phyloP scores from a whole-genome alignment of 2,797 vertebrate genomes.

The Podargus strigoides region DNA sequence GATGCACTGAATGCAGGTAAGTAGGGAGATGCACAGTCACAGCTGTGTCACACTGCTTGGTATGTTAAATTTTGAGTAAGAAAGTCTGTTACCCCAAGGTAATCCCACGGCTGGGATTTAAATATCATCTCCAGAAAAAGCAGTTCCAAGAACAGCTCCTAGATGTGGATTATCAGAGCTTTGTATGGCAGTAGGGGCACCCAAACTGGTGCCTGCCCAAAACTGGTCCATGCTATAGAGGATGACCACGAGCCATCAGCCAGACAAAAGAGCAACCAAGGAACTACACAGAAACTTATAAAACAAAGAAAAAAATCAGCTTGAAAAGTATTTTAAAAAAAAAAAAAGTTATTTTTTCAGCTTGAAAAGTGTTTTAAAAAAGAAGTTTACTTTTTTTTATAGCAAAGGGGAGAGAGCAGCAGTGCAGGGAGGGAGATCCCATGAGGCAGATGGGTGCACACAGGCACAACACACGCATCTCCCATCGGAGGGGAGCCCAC shows the following conservation, averaged over 20 bases:
- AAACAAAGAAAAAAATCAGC: not conserved
- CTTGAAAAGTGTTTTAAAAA: not conserved
- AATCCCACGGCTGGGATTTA: not conserved
- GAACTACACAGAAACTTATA: not conserved
- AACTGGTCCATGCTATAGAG: not conserved
- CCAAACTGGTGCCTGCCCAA: not conserved
- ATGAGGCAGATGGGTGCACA: not conserved
- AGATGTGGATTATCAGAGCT: not conserved
- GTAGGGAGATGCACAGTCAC: not conserved
- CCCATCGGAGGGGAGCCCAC: not conserved
- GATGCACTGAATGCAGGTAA: not conserved
- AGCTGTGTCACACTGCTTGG: not conserved
- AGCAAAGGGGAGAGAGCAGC: not conserved
- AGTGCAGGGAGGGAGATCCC: no score
- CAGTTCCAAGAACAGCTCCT: not conserved
- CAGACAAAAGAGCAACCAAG: not conserved
- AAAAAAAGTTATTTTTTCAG: no score
- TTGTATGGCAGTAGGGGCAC: rapidly evolving
- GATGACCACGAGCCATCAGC: not conserved
- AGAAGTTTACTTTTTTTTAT: not conserved
- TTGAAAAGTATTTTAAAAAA: not conserved
- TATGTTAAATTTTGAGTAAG: not conserved
- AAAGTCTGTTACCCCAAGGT: not conserved
- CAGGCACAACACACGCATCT: not conserved
- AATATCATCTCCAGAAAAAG: not conserved